Evolutionary conservation across 2,888 invertebrate species (phyloP), one percentile per base, ranked within the genome.

Genomic region (Spialia ferax): DNA sequence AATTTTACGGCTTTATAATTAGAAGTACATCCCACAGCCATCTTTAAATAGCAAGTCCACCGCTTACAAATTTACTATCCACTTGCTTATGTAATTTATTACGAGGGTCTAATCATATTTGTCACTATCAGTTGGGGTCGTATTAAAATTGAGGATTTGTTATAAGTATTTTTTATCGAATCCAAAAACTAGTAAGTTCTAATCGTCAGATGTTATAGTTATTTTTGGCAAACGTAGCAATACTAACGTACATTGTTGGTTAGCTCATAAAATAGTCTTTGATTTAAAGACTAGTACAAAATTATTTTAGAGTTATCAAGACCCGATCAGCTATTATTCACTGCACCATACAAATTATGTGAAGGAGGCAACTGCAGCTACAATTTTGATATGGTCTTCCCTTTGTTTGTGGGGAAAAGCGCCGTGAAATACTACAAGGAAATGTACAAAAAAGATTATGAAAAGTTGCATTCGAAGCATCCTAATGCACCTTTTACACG

Each of bases 281-380:
- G n/a, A 32, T 32, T 1, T 35, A 35, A 35, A 35, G 35, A 35
- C 35, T 2, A 35, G 5, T 42, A 42, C 6, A 42, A 15, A 42
- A 42, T 42, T 68, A 77, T 88, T 89, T 80, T 88, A 91, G 89
- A 79, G 68, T 70, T 76, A 56, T 52, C 73, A 26, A 77, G 62
- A 38, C 85, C 87, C 1, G 80, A 74, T 59, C 73, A 79, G 45
- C 77, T 91, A 70, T 68, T 84, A 68, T 92, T 92, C 70, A 91
- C 91, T 59, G 91, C 91, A 22, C 91, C 91, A 11, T 89, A 83
- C 73, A 87, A 77, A 77, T 72, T 91, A 11, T 79, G 84, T 11
- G 85, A 85, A 15, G 83, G 79, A 26, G 85, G 83, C 68, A 65
- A 65, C 5, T 70, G 38, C 2, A 71, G 71, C 13, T 61, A 59